Base-by-base conservation (phyloP, 1,140 invertebrate species). In the Sogatella furcifera region DNA sequence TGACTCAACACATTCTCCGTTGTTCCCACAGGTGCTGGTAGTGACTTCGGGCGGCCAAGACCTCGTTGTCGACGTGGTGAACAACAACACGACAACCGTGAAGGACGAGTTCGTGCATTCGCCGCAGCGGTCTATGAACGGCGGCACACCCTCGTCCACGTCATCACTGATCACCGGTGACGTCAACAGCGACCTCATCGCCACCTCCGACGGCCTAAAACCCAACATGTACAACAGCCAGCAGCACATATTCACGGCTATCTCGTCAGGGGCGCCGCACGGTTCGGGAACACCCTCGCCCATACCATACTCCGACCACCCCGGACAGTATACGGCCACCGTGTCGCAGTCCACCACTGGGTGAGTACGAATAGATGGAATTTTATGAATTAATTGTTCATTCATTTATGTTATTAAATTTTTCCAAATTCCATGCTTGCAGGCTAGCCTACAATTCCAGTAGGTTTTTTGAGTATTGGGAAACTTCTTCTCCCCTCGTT, bases 221-320 rank as follows among this genome's bases (percentile, higher is more conserved):
- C 75, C 67, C 70, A 77, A 65, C 69, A 64, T 55, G 57, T 69
- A 69, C 62, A 62, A 70, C 57, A 72, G 46, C 14, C 1, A 9
- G 2, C 24, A 73, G 19, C 76, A 78, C 65, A 77, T 78, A 66
- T 77, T 76, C 70, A 69, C 72, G 55, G 62, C 73, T 56, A 71
- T 70, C 67, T 68, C 65, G 60, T 68, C 66, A 60, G 62, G 69
- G 15, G 65, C 68, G 41, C 67, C 65, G 21, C 70, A 71, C 52
- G 73, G 70, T 34, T 75, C 74, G 66, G 74, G 73, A 15, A 73
- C 74, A 13, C 76, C 76, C 15, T 77, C 76, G 34, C 80, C 82
- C 14, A 81, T 78, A 57, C 80, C 81, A n/a, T 81, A 81, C 62
- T 62, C 70, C 21, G 71, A 67, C 52, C 72, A 77, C 62, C 68